phyloP scores from a whole-genome alignment of 2,797 vertebrate genomes.

The Lithobates pipiens region DNA sequence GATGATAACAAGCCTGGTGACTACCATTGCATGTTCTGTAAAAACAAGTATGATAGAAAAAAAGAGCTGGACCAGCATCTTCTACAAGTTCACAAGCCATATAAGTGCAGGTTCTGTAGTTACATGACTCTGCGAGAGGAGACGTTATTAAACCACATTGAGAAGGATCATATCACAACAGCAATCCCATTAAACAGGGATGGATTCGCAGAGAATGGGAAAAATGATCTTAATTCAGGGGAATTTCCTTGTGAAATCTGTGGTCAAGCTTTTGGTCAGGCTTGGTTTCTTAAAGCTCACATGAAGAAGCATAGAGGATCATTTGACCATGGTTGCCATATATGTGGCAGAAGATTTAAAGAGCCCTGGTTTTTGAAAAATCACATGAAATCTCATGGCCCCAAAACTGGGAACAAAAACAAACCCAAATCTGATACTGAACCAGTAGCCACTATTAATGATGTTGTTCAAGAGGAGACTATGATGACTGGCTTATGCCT shows the following conservation, averaged over 20 bases:
- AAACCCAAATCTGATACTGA: constrained; percentile 84
- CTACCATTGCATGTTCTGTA: constrained; percentile 79
- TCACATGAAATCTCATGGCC: constrained; percentile 94
- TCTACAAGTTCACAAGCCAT: constrained; percentile 82
- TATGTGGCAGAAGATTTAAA: constrained; percentile 92
- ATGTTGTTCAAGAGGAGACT: constrained; percentile 86
- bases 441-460: constrained; percentile 87
- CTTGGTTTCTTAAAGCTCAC: constrained; percentile 95
- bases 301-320: constrained; percentile 92
- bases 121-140: constrained; percentile 87
- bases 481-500: constrained; percentile 75
- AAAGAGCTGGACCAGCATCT: constrained; percentile 79
- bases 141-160: constrained; percentile 89
- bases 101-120: constrained; percentile 87
- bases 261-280: constrained; percentile 90
- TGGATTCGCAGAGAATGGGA: constrained; percentile 71
- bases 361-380: constrained; percentile 98
- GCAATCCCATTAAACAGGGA: constrained; percentile 70
- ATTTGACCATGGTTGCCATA: constrained; percentile 92
- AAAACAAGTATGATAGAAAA: constrained; percentile 78
- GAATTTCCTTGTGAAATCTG: constrained; percentile 93
- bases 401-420: constrained; percentile 83
- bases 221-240: constrained; percentile 65
- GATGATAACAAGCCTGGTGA: constrained; percentile 60
- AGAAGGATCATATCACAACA: constrained; percentile 92